Evolutionary conservation across 2,113 vertebrate species (phyloP).

Genomic region (Mohoua ochrocephala): DNA sequence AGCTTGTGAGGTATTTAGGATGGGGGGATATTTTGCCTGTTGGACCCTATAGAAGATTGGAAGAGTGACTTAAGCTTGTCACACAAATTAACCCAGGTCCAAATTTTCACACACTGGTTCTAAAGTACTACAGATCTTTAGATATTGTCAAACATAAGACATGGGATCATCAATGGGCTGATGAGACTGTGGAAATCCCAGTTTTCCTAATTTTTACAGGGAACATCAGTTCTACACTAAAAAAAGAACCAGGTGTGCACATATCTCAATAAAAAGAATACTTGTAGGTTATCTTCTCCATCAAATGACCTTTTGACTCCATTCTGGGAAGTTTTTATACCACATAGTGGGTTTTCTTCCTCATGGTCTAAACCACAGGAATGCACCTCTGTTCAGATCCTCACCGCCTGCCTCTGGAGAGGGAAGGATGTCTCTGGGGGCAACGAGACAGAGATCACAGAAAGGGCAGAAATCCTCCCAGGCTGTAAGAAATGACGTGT

Average conservation of each 20-base stretch:
- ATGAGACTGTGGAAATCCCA: not conserved
- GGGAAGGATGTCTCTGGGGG: not conserved
- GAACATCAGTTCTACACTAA: not conserved
- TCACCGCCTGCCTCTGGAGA: not conserved
- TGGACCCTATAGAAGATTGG: rapidly evolving
- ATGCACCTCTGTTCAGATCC: not conserved
- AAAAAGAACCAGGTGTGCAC: not conserved
- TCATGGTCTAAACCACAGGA: not conserved
- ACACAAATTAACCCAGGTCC: not conserved
- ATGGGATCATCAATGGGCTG: rapidly evolving
- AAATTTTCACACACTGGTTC: not conserved
- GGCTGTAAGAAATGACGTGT: not conserved
- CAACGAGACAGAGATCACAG: not conserved
- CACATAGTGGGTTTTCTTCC: not conserved
- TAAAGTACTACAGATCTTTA: not conserved
- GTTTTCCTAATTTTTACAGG: not conserved
- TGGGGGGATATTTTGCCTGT: not conserved
- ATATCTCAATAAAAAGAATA: not conserved
- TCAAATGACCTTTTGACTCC: not conserved
- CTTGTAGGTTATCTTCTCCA: not conserved
- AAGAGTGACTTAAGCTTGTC: not conserved
- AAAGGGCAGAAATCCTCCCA: not conserved
- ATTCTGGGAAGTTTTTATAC: not conserved
- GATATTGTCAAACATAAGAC: not conserved
- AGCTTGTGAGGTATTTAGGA: not conserved